A percentile compares a stretch with the other conserved stretches of the same genome.
phyloP scores from a whole-genome alignment of 2,113 vertebrate species.

The Hipposideros armiger region DNA sequence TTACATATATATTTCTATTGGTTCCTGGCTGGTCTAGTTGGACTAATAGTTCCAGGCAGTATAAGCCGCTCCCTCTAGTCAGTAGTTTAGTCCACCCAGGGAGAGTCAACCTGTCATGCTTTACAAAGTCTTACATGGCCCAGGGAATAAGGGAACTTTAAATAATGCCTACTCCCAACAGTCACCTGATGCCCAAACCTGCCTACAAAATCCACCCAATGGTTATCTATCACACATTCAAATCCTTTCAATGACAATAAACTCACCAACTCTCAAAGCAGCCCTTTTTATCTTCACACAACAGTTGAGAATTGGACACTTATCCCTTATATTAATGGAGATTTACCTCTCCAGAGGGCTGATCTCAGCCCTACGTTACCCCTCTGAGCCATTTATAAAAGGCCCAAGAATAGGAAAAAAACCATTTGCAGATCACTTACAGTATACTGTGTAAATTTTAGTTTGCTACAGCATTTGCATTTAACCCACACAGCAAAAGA shows the following conservation, averaged over 20 bases:
- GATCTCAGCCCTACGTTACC: neutral
- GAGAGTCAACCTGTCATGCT: neutral
- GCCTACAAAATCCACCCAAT: neutral
- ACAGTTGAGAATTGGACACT: neutral
- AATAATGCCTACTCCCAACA: neutral
- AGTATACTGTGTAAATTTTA: neutral
- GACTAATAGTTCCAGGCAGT: neutral
- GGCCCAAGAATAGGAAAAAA: neutral
- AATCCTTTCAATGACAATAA: conserved; percentile 1
- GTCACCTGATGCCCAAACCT: neutral
- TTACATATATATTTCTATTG: neutral
- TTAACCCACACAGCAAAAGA: neutral
- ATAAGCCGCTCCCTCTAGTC: neutral
- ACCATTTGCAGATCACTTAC: neutral
- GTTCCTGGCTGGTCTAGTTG: neutral
- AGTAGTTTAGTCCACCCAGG: neutral
- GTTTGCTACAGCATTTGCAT: neutral
- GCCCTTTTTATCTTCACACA: neutral
- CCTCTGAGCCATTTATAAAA: neutral
- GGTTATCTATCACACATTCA: neutral
- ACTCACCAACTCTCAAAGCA: conserved; percentile 7
- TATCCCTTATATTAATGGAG: neutral
- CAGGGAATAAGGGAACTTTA: neutral
- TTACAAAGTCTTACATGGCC: neutral
- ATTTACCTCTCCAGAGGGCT: neutral